Conservation (phyloP, 2,113 vertebrate species). For the Malurus alboscapulatus region DNA sequence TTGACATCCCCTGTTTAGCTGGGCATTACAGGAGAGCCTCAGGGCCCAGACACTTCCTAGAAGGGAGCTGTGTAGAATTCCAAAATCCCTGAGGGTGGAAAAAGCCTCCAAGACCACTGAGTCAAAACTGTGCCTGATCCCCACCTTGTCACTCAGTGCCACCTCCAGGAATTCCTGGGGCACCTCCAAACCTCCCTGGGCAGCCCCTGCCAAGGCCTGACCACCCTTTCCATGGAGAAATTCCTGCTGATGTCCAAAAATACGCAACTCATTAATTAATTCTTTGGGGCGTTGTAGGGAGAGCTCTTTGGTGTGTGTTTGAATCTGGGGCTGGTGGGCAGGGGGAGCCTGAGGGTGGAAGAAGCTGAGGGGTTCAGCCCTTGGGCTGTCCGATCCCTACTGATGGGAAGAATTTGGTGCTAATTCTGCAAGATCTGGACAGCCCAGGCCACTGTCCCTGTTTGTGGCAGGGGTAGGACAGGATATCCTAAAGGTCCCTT, state of each 20-base stretch:
- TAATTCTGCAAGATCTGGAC: fast-evolving
- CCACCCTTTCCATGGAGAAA: fast-evolving
- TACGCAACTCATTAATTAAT: fast-evolving
- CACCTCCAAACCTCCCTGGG: not conserved
- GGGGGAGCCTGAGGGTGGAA: not conserved
- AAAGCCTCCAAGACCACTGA: not conserved
- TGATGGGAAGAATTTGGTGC: fast-evolving
- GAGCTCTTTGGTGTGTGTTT: fast-evolving
- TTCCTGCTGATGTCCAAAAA: not conserved
- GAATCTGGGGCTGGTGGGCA: not conserved
- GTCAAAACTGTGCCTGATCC: not conserved
- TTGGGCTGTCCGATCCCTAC: not conserved
- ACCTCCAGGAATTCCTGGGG: fast-evolving
- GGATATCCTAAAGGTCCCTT: not conserved
- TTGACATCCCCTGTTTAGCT: fast-evolving
- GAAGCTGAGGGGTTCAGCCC: not conserved
- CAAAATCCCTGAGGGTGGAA: not conserved
- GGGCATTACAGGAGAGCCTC: fast-evolving
- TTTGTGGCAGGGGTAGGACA: too few relatives aligned
- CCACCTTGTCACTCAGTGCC: not conserved
- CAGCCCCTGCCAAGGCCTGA: fast-evolving
- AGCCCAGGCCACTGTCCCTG: fast-evolving
- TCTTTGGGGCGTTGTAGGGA: too few relatives aligned
- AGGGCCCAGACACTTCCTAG: fast-evolving
- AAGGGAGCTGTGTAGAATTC: not conserved